phyloP scores from a whole-genome alignment of 2,113 vertebrate genomes.

The Candoia aspera region DNA sequence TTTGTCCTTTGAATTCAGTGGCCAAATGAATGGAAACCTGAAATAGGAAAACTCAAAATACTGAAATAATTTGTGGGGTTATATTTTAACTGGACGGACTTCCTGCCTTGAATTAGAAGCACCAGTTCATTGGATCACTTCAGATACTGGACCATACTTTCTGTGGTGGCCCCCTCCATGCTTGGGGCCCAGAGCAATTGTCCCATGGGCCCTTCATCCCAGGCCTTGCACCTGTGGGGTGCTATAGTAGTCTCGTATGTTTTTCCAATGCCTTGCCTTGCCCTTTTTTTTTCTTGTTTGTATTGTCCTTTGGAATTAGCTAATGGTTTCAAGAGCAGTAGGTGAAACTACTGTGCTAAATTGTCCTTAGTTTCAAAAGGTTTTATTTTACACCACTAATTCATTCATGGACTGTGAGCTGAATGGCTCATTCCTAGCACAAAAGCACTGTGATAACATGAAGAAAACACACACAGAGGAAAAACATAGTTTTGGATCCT shows the following conservation, averaged over 20 bases:
- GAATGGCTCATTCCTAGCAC: background rate
- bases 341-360: background rate
- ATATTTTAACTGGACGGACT: background rate
- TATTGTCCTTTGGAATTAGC: background rate
- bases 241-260: background rate
- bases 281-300: background rate
- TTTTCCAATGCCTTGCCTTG: background rate
- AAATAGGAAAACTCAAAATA: background rate
- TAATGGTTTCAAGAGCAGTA: background rate
- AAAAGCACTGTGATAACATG: background rate
- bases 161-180: background rate
- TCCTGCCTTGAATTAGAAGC: background rate
- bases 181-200: background rate
- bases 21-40: background rate
- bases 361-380: background rate
- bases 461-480: background rate
- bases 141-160: background rate
- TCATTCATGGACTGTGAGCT: no score
- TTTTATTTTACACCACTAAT: background rate
- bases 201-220: background rate
- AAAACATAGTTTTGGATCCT: background rate
- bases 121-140: background rate
- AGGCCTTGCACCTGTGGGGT: background rate
- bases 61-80: background rate
- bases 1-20: background rate